These are phyloP conservation scores for Chiloscyllium plagiosum DNA, from an alignment of 2,113 vertebrate species.

Conservation along the genomic window DNA sequence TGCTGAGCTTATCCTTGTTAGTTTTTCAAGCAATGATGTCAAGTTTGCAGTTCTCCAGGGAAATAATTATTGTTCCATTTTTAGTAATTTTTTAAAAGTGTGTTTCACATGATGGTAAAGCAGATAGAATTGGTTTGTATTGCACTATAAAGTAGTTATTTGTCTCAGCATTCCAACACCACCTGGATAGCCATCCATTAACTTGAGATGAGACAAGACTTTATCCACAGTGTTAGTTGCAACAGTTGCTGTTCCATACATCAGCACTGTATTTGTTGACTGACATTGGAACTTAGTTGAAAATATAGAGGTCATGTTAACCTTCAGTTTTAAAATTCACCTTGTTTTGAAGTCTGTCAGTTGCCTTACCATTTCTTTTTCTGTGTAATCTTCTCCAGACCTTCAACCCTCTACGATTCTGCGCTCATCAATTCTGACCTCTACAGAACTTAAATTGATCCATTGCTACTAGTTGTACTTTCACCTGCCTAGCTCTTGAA, in stretches of 20 bases:
- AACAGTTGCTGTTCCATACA: not conserved
- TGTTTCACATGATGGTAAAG: not conserved
- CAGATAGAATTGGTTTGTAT: not conserved
- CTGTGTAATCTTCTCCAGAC: not conserved
- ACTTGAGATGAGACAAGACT: not conserved
- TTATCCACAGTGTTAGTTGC: not conserved
- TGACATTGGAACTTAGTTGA: no score
- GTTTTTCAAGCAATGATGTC: no score
- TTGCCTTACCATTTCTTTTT: not conserved
- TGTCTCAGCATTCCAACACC: not conserved
- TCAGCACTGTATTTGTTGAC: not conserved
- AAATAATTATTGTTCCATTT: not conserved
- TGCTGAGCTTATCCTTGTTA: no score
- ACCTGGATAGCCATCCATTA: not conserved
- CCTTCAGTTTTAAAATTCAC: not conserved
- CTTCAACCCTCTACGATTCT: not conserved
- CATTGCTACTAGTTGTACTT: not conserved
- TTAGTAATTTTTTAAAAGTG: not conserved
- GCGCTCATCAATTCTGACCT: no score
- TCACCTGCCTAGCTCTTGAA: not conserved
- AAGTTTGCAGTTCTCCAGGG: no score
- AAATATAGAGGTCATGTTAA: not conserved
- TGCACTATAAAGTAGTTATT: not conserved
- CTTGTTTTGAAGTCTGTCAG: not conserved
- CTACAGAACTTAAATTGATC: not conserved